These are phyloP conservation scores for Epirrita christyi DNA, from an alignment of 2,888 invertebrate species.

Conservation along the genomic window DNA sequence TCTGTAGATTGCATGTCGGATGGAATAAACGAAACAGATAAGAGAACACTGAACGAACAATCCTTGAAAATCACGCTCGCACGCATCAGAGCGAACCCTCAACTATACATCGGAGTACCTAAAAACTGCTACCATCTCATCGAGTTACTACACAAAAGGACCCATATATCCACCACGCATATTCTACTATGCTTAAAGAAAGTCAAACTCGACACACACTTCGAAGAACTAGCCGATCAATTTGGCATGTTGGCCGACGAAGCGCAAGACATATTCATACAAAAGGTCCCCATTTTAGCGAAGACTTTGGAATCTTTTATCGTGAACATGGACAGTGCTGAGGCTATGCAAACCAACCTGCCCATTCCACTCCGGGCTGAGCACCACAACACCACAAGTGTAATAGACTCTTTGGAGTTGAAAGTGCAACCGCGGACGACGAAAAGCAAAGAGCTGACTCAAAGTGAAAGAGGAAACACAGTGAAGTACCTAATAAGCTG, in stretches of 20 bases:
- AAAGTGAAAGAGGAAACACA: constrained; percentile 6
- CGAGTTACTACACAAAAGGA: background rate
- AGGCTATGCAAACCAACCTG: background rate
- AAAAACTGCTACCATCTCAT: constrained; percentile 10
- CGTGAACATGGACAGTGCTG: background rate
- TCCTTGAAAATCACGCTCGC: constrained; percentile 7
- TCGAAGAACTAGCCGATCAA: constrained; percentile 12
- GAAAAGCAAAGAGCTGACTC: background rate
- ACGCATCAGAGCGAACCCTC: background rate
- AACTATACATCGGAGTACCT: constrained; percentile 14
- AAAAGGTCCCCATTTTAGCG: background rate
- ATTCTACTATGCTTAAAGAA: too few relatives aligned
- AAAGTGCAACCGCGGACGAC: background rate
- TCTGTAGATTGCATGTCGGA: too few relatives aligned
- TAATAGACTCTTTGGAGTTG: constrained; percentile 3
- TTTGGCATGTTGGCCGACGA: background rate
- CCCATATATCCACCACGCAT: background rate
- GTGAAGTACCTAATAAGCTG: constrained; percentile 6
- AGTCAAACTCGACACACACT: constrained; percentile 5
- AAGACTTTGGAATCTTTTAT: background rate
- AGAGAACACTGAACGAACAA: constrained; percentile 1
- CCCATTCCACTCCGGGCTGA: background rate
- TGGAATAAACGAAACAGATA: too few relatives aligned
- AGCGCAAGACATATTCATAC: background rate
- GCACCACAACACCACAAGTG: background rate